Base-by-base conservation (phyloP, 2,888 invertebrate species). In the Chirona hameri region DNA sequence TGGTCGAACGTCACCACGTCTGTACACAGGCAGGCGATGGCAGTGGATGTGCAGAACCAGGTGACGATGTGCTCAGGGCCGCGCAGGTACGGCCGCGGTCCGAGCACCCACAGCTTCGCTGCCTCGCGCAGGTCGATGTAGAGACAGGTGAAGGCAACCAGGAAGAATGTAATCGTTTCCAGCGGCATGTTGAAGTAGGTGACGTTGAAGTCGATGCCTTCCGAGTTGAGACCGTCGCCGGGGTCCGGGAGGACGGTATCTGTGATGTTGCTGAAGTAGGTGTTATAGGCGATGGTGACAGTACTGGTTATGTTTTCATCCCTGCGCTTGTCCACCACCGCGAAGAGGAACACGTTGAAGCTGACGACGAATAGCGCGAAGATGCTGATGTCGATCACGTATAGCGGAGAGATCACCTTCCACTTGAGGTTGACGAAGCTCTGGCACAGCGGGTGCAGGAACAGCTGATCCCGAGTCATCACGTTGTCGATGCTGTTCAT, bases 341-440 rank as follows among this genome's bases (percentile, higher is more conserved):
- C 18, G 76, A 76, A 76, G 2, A 46, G 21, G 46, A 76, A 76
- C 39, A 76, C 46, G 46, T 76, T 76, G 76, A 76, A 76, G 76
- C 76, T 76, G 76, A 76, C 24, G 76, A 76, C 76, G 46, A 76
- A 76, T 39, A 76, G 46, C 46, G 46, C 39, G 76, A 76, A 76
- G 15, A 76, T 76, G 76, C 46, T 46, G 46, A 76, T 24, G 39
- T 76, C 76, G 39, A 76, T 24, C 21, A 76, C 39, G 76, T 76
- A 76, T 7, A 76, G 21, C 39, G 76, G 76, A 9, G 76, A 76
- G 24, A 76, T 76, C 18, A 76, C 46, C 76, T 76, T 76, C 76
- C 76, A 76, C 76, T 76, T 76, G 39, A 76, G 76, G 76, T 46
- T 76, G 46, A 76, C 9, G n/a, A 76, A 76, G 46, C 46, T 76